Evolutionary conservation across 1,140 invertebrate species (phyloP).

Genomic region (Cyclargus thomasi): DNA sequence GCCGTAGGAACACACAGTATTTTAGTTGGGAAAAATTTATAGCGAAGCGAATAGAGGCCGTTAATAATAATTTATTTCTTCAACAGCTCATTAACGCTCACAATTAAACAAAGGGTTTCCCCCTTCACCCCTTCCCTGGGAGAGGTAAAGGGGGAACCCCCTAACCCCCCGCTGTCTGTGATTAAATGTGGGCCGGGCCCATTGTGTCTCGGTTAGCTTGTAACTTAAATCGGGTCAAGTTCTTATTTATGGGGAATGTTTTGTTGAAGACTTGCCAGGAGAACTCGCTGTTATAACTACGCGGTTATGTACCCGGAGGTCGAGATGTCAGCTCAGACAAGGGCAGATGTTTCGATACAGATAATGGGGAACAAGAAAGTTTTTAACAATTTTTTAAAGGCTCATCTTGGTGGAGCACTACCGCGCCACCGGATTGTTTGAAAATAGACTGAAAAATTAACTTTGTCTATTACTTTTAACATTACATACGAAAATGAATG

Average conservation of each 20-base stretch:
- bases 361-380: background rate
- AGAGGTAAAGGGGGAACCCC: background rate
- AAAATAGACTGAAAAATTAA: no score
- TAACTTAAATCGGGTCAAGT: background rate
- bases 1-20: no score
- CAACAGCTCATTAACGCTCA: constrained; percentile 5
- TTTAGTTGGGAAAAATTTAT: background rate
- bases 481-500: no score
- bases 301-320: background rate
- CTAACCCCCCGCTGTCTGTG: background rate
- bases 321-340: background rate
- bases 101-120: background rate
- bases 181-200: background rate
- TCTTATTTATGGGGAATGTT: constrained; percentile 7
- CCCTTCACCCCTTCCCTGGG: background rate
- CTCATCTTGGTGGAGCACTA: no score
- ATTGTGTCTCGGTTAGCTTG: background rate
- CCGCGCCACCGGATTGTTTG: no score
- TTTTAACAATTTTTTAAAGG: background rate
- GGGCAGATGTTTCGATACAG: background rate
- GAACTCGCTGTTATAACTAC: background rate
- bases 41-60: no score
- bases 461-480: no score
- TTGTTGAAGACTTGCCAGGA: constrained; percentile 9
- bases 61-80: background rate